These are phyloP conservation scores for Neofelis nebulosa DNA, from an alignment of 2,113 vertebrate species.

Conservation along the genomic window DNA sequence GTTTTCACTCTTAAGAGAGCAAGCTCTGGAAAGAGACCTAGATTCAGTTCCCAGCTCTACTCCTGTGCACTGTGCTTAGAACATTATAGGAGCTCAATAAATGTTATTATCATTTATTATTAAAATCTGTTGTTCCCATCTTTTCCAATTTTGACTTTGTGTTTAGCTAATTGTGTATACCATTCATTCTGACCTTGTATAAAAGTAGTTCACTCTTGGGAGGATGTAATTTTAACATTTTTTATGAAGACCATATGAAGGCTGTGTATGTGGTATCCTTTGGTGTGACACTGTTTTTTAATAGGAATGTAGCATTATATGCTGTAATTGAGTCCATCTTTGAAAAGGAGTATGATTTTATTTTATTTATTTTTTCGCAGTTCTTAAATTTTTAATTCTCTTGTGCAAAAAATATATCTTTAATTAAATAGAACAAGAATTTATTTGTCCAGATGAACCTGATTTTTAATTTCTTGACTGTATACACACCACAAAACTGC, in stretches of 20 bases:
- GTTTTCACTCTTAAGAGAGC: not conserved
- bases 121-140: not conserved
- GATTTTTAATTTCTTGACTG: not conserved
- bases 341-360: not conserved
- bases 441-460: not conserved
- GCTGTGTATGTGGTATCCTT: not conserved
- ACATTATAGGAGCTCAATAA: not conserved
- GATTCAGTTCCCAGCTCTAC: not conserved
- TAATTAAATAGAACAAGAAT: not conserved
- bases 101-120: not conserved
- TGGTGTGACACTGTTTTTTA: not conserved
- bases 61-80: not conserved
- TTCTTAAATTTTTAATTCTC: not conserved
- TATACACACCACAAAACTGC: not conserved
- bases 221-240: not conserved
- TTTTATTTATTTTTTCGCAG: too few relatives aligned
- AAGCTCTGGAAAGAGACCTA: not conserved
- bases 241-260: not conserved
- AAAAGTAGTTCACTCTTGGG: not conserved
- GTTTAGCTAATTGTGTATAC: not conserved
- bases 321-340: not conserved
- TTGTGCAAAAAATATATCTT: not conserved
- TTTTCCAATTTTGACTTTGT: conserved; percentile 9
- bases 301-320: not conserved
- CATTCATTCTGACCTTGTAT: not conserved